Conservation (phyloP, 2,888 invertebrate genomes). For the Elmis aenea region DNA sequence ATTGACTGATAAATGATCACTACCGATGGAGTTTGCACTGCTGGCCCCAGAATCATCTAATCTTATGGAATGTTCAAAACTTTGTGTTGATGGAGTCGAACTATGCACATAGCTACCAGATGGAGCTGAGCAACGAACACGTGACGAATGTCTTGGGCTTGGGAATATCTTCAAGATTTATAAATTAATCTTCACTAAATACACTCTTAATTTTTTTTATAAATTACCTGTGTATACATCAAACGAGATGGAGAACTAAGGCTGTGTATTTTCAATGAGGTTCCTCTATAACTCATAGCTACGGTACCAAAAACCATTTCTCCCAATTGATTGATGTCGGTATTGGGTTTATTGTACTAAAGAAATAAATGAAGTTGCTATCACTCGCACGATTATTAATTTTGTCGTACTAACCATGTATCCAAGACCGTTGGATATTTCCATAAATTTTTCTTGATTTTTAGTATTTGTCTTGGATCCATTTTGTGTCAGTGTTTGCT, state of each 20-base stretch:
- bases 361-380: constrained; percentile 21
- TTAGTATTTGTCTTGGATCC: constrained; percentile 8
- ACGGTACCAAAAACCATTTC: constrained; percentile 93
- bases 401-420: constrained; percentile 54
- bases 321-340: constrained; percentile 71
- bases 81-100: constrained; percentile 28
- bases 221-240: constrained; percentile 50
- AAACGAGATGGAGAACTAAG: constrained; percentile 44
- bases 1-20: constrained; percentile 36
- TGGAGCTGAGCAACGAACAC: too few relatives aligned
- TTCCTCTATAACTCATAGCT: constrained; percentile 81
- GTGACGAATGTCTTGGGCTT: constrained; percentile 33
- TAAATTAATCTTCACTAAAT: constrained; percentile 16
- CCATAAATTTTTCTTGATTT: constrained; percentile 47
- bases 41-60: constrained; percentile 40
- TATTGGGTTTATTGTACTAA: constrained; percentile 60
- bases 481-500: constrained; percentile 7
- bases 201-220: constrained; percentile 4
- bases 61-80: constrained; percentile 35
- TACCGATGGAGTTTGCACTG: constrained; percentile 37
- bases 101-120: constrained; percentile 28
- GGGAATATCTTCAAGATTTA: constrained; percentile 37
- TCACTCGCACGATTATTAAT: neutral
- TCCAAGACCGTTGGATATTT: constrained; percentile 60
- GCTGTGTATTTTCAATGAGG: constrained; percentile 79